Percentiles rank a stretch among this genome's conserved stretches.
phyloP scores from a whole-genome alignment of 2,113 vertebrate species.

The Ahaetulla prasina region DNA sequence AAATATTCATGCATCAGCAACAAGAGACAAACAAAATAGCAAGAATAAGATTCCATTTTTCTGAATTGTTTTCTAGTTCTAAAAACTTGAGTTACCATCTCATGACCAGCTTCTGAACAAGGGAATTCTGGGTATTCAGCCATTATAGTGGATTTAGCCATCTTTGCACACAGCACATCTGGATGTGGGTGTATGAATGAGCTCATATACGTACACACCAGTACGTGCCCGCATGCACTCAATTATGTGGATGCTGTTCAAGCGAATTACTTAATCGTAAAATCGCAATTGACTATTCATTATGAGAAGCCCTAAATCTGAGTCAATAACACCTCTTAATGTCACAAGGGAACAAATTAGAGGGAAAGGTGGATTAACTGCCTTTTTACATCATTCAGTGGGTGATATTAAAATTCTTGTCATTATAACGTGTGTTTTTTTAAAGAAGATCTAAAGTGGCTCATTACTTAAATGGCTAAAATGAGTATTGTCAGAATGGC shows the following conservation, averaged over 20 bases:
- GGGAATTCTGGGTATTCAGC: neutral
- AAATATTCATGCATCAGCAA: neutral
- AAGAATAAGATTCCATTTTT: neutral
- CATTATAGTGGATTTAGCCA: neutral
- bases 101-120: neutral
- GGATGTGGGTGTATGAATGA: neutral
- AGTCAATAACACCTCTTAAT: slow-evolving; percentile 21
- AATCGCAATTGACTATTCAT: slow-evolving; percentile 47
- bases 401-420: neutral
- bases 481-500: neutral
- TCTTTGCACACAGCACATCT: neutral
- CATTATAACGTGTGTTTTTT: neutral
- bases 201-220: neutral
- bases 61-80: neutral
- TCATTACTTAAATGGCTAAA: neutral
- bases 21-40: neutral
- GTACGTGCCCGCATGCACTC: neutral
- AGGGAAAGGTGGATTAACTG: slow-evolving; percentile 2
- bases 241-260: neutral
- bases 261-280: slow-evolving; percentile 29
- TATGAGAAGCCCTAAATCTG: slow-evolving; percentile 25
- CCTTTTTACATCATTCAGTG: slow-evolving; percentile 15
- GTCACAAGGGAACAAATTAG: slow-evolving; percentile 12
- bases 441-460: neutral
- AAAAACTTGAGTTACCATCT: neutral